Conservation (phyloP, 2,113 vertebrate species). For the Mola mola region DNA sequence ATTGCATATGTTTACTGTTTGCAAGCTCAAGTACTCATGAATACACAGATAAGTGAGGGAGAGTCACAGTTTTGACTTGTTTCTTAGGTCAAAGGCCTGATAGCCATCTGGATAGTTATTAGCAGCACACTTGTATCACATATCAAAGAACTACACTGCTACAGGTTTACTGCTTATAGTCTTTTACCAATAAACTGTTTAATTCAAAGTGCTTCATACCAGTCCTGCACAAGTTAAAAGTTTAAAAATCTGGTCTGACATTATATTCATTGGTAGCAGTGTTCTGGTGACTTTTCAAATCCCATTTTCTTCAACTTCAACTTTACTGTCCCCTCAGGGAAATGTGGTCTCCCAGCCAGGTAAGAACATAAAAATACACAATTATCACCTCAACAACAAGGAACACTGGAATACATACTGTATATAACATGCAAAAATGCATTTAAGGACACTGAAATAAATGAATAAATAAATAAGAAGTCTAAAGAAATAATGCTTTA, state of each 20-base stretch:
- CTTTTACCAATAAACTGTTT: slow-evolving; percentile 3
- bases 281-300: too few species aligned
- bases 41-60: slow-evolving; percentile 20
- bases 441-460: too few species aligned
- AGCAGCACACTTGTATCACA: slow-evolving; percentile 24
- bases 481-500: too few species aligned
- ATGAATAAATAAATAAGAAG: too few species aligned
- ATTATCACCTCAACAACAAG: too few species aligned
- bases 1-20: slow-evolving; percentile 6
- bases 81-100: too few species aligned
- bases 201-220: background rate
- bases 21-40: background rate
- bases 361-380: too few species aligned
- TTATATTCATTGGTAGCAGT: background rate
- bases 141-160: slow-evolving; percentile 31
- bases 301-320: too few species aligned
- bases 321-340: too few species aligned
- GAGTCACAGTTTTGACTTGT: slow-evolving; percentile 39
- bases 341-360: too few species aligned
- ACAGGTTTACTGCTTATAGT: slow-evolving; percentile 12
- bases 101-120: slow-evolving; percentile 42
- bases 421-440: too few species aligned
- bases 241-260: background rate
- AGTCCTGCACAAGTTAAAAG: background rate
- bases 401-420: too few species aligned